phyloP scores from a whole-genome alignment of 2,888 invertebrate species.

The Priocnemis perturbator region DNA sequence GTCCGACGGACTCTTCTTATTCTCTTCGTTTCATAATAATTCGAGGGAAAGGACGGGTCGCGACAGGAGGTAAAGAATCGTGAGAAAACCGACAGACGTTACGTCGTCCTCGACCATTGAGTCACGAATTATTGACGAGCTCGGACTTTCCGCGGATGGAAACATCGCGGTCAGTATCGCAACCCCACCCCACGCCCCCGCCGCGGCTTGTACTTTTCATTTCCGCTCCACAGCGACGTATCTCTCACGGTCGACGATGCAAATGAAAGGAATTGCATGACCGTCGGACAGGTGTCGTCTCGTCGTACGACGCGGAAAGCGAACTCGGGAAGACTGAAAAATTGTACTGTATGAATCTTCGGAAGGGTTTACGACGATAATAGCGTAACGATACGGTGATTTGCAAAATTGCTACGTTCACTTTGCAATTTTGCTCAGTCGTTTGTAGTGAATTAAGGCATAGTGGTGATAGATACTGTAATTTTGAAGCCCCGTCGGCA shows the following conservation, averaged over 20 bases:
- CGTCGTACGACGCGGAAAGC: no score
- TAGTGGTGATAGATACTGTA: no score
- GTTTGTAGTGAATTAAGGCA: no score
- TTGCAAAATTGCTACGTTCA: no score
- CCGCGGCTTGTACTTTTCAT: not conserved
- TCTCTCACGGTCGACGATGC: conserved; percentile 2
- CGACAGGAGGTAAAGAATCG: conserved; percentile 24
- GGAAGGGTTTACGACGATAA: no score
- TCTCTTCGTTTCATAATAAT: conserved; percentile 25
- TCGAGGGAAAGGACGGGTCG: conserved; percentile 16
- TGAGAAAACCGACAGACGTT: conserved; percentile 44
- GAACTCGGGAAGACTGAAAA: no score
- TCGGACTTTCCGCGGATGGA: conserved; percentile 18
- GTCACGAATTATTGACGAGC: conserved; percentile 41
- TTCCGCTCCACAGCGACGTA: not conserved
- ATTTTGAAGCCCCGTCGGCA: no score
- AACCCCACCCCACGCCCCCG: no score
- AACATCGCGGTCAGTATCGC: not conserved
- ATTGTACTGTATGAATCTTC: no score
- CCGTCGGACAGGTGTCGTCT: no score
- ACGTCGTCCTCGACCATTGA: conserved; percentile 17
- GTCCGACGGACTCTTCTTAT: conserved; percentile 7
- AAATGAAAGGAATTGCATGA: not conserved
- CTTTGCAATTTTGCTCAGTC: no score
- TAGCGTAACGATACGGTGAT: no score